A percentile compares a stretch with the other conserved stretches of the same genome.
Conservation (phyloP, 1,140 invertebrate genomes). For the Ceratitis capitata region DNA sequence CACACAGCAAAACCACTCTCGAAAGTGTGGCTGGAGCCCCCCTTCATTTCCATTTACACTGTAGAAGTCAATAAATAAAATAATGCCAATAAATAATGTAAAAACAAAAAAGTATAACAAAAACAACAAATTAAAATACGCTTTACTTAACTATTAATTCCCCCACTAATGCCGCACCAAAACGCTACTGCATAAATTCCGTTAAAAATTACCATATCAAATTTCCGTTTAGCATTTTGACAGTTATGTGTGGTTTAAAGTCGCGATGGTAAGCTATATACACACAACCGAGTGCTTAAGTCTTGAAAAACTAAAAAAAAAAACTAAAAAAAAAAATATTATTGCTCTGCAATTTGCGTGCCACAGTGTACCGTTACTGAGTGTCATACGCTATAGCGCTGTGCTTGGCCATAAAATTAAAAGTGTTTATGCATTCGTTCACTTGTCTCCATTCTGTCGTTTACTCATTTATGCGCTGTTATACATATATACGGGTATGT, state of each 20-base stretch:
- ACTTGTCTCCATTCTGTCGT: background rate
- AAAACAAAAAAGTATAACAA: too few species aligned
- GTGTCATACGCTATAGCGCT: background rate
- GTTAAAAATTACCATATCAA: slow-evolving; percentile 12
- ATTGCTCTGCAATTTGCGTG: slow-evolving; percentile 16
- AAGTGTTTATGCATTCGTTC: slow-evolving; percentile 22
- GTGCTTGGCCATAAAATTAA: slow-evolving; percentile 1
- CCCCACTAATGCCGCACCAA: background rate
- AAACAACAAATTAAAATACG: too few species aligned
- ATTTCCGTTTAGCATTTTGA: background rate
- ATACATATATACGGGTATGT: background rate
- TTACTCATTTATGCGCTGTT: background rate
- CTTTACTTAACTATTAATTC: slow-evolving; percentile 8
- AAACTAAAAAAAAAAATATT: background rate
- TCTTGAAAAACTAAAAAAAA: background rate
- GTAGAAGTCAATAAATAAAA: too few species aligned
- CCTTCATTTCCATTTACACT: too few species aligned
- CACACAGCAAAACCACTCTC: too few species aligned
- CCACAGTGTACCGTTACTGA: background rate
- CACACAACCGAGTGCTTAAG: background rate
- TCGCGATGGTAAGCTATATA: background rate
- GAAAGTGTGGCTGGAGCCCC: too few species aligned
- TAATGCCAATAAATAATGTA: too few species aligned
- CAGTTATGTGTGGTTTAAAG: background rate
- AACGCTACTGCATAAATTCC: background rate